Evolutionary conservation across 23 tunicate species (phyloP), one percentile per base, ranked within the genome.

Genomic region (Pegea sp.): DNA sequence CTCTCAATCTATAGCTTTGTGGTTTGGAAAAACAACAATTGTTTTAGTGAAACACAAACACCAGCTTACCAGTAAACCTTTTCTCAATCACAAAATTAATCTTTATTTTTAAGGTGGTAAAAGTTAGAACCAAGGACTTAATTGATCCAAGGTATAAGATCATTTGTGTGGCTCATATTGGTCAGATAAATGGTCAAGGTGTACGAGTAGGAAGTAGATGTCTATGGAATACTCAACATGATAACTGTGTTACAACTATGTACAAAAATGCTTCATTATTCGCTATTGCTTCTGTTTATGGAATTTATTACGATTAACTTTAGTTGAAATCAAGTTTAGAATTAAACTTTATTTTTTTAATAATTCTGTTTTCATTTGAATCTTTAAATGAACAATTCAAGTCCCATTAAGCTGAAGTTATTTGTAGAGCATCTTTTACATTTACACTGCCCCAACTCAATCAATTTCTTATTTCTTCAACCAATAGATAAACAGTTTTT

Each of bases 151-250:
- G 95, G 24, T 84, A 72, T 54, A 84, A 84, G 43, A 67, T 84
- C 30, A 63, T 84, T 33, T 84, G 95, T 49, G 57, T 84, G 44
- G 70, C 69, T 24, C 68, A 84, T 43, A 73, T 84, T 56, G 95
- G 95, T 21, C 74, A 84, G 30, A 5, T 73, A 5, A 84, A 68
- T 53, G 65, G 73, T 42, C 95, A 84, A 56, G 95, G 95, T 29
- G 43, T 84, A 20, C 62, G 95, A 30, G 73, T 84, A 26, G 69
- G 95, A 26, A 84, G 95, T 31, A 57, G 80, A 4, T 84, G 95
- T 52, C 43, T 84, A 22, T 84, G 95, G 95, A 84, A 84, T 68
- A 71, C 76, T 18, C 59, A 84, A 46, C 74, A 69, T 49, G 95
- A 84, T 54, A 73, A 70, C 8, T 84, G 64, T 69, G 70, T 84